Evolutionary conservation across 2,797 vertebrate species (phyloP).

Genomic region (Hipposideros larvatus): DNA sequence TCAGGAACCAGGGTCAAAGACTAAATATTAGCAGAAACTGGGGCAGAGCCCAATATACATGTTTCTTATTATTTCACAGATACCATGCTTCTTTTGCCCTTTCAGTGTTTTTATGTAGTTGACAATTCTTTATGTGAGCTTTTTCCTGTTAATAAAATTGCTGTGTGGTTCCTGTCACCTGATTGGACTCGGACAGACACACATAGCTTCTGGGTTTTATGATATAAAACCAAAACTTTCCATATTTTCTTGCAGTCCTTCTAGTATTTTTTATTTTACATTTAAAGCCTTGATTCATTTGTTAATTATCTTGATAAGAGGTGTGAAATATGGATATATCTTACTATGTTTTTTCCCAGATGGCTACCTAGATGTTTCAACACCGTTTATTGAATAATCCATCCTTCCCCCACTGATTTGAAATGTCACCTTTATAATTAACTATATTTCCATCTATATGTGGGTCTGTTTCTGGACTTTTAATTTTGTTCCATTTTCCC

Average conservation of each 20-base stretch:
- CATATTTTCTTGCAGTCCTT: background rate
- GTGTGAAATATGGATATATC: background rate
- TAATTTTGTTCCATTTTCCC: background rate
- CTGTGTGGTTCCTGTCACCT: background rate
- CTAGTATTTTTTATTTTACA: background rate
- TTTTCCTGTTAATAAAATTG: slow-evolving; percentile 9
- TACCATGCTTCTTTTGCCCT: background rate
- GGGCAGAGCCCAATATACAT: too few relatives aligned
- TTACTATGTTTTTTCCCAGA: background rate
- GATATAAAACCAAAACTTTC: background rate
- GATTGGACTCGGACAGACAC: background rate
- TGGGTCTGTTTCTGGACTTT: slow-evolving; percentile 11
- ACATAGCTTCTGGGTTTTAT: background rate
- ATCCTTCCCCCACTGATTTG: background rate
- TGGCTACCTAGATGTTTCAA: background rate
- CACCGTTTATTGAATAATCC: background rate
- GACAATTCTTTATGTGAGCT: background rate
- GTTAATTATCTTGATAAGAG: background rate
- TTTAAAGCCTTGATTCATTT: background rate
- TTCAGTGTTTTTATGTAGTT: background rate
- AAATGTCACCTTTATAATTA: background rate
- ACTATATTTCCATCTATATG: background rate
- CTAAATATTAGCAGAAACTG: background rate
- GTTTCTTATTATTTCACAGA: background rate
- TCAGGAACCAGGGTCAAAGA: background rate